These are phyloP conservation scores for Hemitrygon akajei DNA, from an alignment of 2,797 vertebrate genomes.

Conservation along the genomic window DNA sequence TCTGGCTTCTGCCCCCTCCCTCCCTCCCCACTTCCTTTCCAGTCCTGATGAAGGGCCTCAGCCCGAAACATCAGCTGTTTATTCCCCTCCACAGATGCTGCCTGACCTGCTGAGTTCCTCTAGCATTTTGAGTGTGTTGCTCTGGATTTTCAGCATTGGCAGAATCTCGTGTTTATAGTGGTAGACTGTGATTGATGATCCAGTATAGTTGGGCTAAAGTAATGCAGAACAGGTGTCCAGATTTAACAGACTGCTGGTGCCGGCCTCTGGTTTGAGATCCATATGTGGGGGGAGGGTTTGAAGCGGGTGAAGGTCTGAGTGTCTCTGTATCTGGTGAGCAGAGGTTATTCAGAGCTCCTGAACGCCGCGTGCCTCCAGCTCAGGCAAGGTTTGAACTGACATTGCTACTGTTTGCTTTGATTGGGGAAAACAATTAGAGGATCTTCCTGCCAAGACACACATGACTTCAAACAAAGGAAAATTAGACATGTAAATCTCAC, in stretches of 20 bases:
- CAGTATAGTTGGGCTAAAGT: not conserved
- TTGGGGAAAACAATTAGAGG: not conserved
- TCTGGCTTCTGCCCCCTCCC: no score
- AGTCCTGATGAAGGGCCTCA: no score
- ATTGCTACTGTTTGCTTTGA: not conserved
- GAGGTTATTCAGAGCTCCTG: not conserved
- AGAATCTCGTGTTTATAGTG: no score
- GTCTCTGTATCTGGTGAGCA: not conserved
- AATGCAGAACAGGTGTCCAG: not conserved
- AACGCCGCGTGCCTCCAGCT: not conserved
- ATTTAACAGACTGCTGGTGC: not conserved
- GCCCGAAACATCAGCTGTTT: no score
- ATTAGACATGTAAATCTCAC: not conserved
- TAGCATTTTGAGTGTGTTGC: no score
- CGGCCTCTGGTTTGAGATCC: not conserved
- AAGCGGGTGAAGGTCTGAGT: not conserved
- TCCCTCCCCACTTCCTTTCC: no score
- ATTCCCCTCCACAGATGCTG: no score
- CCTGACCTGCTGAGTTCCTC: no score
- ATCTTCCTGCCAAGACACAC: not conserved
- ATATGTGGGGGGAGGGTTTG: not conserved
- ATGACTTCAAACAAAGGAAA: not conserved
- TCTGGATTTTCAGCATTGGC: no score
- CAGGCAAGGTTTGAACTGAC: not conserved
- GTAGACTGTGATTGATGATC: not conserved